phyloP scores from a whole-genome alignment of 2,113 vertebrate species.

The Thryonomys swinderianus region DNA sequence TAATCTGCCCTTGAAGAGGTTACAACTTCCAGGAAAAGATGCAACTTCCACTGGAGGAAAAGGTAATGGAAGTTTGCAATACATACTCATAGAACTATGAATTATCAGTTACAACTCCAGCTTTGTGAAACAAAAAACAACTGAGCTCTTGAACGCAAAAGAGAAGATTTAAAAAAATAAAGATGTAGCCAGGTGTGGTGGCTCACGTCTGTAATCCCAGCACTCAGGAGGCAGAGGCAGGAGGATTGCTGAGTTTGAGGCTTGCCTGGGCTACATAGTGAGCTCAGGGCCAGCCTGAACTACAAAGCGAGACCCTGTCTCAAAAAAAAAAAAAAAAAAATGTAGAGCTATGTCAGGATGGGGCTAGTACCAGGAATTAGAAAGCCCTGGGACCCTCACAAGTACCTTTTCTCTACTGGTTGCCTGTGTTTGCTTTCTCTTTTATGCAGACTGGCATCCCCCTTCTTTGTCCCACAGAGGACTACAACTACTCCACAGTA shows the following conservation, averaged over 20 bases:
- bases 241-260: no score
- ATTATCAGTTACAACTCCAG: not conserved
- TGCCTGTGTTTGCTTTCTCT: not conserved
- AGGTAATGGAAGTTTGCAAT: not conserved
- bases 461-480: not conserved
- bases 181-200: no score
- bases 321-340: no score
- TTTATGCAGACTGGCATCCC: not conserved
- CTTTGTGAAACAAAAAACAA: not conserved
- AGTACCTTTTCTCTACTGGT: not conserved
- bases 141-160: not conserved
- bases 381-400: not conserved
- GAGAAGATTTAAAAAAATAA: not conserved
- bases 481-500: not conserved
- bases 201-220: no score
- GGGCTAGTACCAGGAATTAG: not conserved
- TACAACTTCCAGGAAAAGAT: not conserved
- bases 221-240: no score
- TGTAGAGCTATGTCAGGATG: not conserved
- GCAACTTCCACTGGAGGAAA: not conserved
- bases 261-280: no score
- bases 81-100: not conserved
- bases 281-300: no score
- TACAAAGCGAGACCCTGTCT: no score
- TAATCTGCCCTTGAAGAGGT: not conserved